A percentile compares a stretch with the other conserved stretches of the same genome.
These are phyloP conservation scores for Chaetophractus vellerosus DNA, from an alignment of 2,797 vertebrate species.

Conservation along the genomic window DNA sequence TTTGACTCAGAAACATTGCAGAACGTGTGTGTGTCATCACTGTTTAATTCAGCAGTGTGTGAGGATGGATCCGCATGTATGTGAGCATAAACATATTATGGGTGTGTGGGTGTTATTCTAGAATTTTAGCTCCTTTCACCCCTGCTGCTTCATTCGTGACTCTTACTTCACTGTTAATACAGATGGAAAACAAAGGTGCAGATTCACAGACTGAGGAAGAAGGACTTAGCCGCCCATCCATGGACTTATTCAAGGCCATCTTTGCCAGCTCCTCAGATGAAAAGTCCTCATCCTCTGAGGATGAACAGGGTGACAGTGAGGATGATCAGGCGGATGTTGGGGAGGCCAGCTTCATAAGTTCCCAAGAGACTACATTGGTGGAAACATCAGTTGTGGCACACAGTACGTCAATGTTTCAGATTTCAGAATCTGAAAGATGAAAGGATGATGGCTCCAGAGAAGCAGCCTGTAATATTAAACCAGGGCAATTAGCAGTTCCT, in stretches of 20 bases:
- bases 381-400: slow-evolving; percentile 52
- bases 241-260: slow-evolving; percentile 98
- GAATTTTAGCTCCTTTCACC: background rate
- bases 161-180: background rate
- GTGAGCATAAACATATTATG: rapidly evolving
- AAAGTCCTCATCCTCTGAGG: slow-evolving; percentile 94
- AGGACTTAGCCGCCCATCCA: slow-evolving; percentile 92
- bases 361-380: background rate
- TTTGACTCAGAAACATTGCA: background rate
- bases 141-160: background rate
- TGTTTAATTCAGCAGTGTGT: background rate
- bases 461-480: background rate
- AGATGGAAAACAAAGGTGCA: slow-evolving; percentile 79
- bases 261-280: slow-evolving; percentile 96
- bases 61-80: background rate
- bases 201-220: slow-evolving; percentile 88
- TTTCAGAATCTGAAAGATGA: background rate
- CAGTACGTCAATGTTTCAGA: slow-evolving; percentile 77
- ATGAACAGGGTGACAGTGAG: slow-evolving; percentile 90
- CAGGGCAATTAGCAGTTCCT: background rate
- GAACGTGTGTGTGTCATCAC: background rate
- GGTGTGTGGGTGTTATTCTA: background rate
- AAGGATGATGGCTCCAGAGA: background rate
- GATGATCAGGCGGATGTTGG: slow-evolving; percentile 58
- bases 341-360: slow-evolving; percentile 25